Evolutionary conservation across 1,140 invertebrate genomes (phyloP), one percentile per base, ranked within the genome.

Genomic region (Centruroides vittatus): DNA sequence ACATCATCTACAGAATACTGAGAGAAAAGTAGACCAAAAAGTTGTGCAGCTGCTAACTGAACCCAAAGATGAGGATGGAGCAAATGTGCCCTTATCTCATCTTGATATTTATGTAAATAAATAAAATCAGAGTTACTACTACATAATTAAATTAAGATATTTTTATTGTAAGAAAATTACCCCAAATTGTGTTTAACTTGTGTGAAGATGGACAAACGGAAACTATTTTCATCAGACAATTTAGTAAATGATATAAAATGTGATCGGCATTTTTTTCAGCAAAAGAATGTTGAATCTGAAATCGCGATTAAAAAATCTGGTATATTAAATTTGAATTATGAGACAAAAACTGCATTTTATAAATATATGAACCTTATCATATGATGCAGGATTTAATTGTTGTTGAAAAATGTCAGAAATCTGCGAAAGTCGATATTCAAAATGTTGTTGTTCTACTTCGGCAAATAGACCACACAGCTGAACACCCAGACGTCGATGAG

Each of bases 31-130:
- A 82, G 77, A 4, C 84, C 84, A 35, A 93, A 72, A 49, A 91
- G 78, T 70, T 90, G 86, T 3, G 81, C 78, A 11, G 87, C 79
- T 58, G 80, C 79, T 53, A 89, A 74, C 58, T 89, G 80, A 3
- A 93, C 85, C 84, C 84, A 86, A 48, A 79, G 73, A 70, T 87
- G 85, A 13, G 81, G 78, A 71, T 86, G 78, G 8, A 83, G 68
- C 23, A 85, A 71, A 54, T 67, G 36, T 23, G 49, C 35, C 47
- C 61, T 36, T 23, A 65, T 41, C 12, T 59, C n/a, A 41, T 47
- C 58, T 64, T 0, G 12, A 23, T 23, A 23, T 23, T 23, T 23
- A 23, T 23, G 23, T 23, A 23, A 23, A 23, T 23, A 23, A 23
- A 23, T 23, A 23, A 23, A 23, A 23, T 23, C 23, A 23, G 23